Conservation (phyloP, 1,140 invertebrate genomes). For the Drosophila saltans region DNA sequence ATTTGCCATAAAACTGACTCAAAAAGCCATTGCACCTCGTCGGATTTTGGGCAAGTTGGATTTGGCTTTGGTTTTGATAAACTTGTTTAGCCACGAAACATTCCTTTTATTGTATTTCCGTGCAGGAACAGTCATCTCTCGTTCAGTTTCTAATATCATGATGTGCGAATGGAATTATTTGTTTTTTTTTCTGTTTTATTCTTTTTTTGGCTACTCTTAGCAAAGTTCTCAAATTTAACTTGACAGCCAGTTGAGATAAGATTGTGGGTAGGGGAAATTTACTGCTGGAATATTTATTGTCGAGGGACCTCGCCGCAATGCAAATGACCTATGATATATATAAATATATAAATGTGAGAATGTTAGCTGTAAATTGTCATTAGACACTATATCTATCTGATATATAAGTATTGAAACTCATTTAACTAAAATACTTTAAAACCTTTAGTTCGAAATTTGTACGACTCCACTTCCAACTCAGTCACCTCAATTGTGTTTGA, state of each 20-base stretch:
- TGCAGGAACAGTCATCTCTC: not conserved
- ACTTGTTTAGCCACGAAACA: conserved; percentile 18
- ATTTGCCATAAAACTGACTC: conserved; percentile 19
- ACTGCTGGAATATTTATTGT: not conserved
- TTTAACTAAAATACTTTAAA: too few relatives aligned
- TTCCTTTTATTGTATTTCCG: conserved; percentile 17
- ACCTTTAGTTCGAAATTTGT: too few relatives aligned
- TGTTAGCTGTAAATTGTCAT: too few relatives aligned
- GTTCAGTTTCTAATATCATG: not conserved
- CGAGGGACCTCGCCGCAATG: not conserved
- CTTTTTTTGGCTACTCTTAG: not conserved
- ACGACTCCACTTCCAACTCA: too few relatives aligned
- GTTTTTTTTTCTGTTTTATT: too few relatives aligned
- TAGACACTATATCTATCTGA: too few relatives aligned
- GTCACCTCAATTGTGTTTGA: too few relatives aligned
- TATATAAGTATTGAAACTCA: too few relatives aligned
- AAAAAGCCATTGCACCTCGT: conserved; percentile 7
- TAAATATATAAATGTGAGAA: not conserved
- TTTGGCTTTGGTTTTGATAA: conserved; percentile 5
- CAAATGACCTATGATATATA: not conserved
- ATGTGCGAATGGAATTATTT: conserved; percentile 1
- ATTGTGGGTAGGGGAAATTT: not conserved
- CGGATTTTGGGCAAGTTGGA: not conserved
- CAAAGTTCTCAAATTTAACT: not conserved
- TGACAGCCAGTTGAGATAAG: conserved; percentile 5